Conservation (phyloP, 2,113 vertebrate genomes). For the Oncorhynchus gorbuscha region DNA sequence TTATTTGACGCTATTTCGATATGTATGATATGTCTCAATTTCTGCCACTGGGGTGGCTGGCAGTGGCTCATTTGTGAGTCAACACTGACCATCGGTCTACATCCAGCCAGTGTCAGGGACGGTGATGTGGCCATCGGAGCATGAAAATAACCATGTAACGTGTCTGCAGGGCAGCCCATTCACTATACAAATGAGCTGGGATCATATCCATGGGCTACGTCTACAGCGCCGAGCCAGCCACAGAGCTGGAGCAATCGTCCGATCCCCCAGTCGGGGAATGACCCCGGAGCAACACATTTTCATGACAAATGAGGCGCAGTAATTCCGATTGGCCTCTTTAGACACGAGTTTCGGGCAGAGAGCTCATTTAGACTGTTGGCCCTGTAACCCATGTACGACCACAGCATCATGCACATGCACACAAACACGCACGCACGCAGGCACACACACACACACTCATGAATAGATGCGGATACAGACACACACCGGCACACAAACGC, state of each 20-base stretch:
- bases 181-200: slow-evolving; percentile 29
- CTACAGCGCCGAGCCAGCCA: not conserved
- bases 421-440: not conserved
- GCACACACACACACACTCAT: slow-evolving; percentile 3
- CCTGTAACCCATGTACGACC: slow-evolving; percentile 1
- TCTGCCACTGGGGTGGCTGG: not conserved
- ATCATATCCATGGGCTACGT: slow-evolving; percentile 25
- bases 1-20: too few species aligned
- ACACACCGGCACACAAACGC: not conserved
- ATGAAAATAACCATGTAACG: slow-evolving; percentile 25
- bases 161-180: slow-evolving; percentile 36
- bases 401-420: slow-evolving; percentile 7
- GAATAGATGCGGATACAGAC: not conserved
- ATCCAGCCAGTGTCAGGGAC: not conserved
- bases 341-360: slow-evolving; percentile 23
- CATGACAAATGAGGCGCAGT: slow-evolving; percentile 54
- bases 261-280: slow-evolving; percentile 15
- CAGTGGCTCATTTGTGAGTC: slow-evolving; percentile 32
- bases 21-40: too few species aligned
- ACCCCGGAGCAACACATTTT: slow-evolving; percentile 42
- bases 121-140: slow-evolving; percentile 26
- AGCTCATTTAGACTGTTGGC: slow-evolving; percentile 24
- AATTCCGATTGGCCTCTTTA: slow-evolving; percentile 47
- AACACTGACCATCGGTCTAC: slow-evolving; percentile 3
- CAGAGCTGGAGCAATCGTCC: slow-evolving; percentile 25